Evolutionary conservation across 2,888 invertebrate genomes (phyloP), one percentile per base, ranked within the genome.

Genomic region (Lysandra bellargus): DNA sequence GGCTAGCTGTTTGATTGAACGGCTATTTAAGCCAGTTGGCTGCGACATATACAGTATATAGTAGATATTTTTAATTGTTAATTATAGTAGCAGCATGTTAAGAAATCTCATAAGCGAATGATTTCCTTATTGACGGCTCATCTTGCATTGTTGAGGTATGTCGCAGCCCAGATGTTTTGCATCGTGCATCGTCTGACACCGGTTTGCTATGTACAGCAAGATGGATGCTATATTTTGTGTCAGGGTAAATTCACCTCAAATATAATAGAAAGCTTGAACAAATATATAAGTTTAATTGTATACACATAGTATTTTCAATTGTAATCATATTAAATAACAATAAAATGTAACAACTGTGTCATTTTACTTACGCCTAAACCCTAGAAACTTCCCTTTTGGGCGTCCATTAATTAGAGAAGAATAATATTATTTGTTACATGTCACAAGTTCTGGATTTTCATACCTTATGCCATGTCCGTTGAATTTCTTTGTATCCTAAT

Each of bases 221-320:
- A 30, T 64, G 30, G 64, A 64, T 37, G 33, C 33, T 5, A 64
- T 64, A 30, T 64, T 69, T 37, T 33, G 69, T 37, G 69, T 69
- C 69, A 69, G 69, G 17, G 69, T 33, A 33, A 69, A 69, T 69
- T 69, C 69, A 69, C 69, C 69, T 69, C 69, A 37, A 37, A 69
- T 69, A 37, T 33, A 14, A 69, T 75, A 75, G 75, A 75, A 75
- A 49, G 76, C 76, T 76, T 76, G 57, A 57, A 76, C 44, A 74
- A 76, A 76, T 76, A 53, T 49, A 75, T 33, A 76, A 57, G 14
- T 76, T 76, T 76, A 76, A 76, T 76, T 76, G 76, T 76, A 76
- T 76, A 76, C 76, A 76, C 76, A 76, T 76, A 76, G 76, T 76
- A 76, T 57, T 76, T 76, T 57, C 14, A 76, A 57, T 76, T 76